Evolutionary conservation across 2,888 invertebrate species (phyloP).

Genomic region (Heliconius charithonia): DNA sequence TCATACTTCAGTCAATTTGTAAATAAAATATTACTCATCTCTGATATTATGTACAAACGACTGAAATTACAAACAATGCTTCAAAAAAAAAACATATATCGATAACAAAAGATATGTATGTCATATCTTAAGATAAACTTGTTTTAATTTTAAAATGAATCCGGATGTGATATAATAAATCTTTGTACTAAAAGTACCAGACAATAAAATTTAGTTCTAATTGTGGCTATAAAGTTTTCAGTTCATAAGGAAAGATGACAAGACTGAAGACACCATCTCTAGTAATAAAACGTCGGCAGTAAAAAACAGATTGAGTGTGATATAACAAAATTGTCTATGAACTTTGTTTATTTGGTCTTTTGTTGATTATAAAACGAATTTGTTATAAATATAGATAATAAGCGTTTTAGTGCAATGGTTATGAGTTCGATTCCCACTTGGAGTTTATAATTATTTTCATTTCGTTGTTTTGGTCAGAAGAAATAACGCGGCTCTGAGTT

Average conservation of each 20-base stretch:
- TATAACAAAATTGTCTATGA: not conserved
- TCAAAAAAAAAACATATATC: not conserved
- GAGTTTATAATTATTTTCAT: not conserved
- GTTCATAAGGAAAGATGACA: constrained; percentile 10
- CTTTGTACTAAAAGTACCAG: not conserved
- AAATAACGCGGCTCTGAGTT: not conserved
- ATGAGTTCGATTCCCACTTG: not conserved
- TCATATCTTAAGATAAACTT: not conserved
- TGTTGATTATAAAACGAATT: not conserved
- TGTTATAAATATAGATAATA: too few relatives aligned
- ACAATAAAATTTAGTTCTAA: not conserved
- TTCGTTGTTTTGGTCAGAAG: not conserved
- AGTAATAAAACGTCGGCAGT: constrained; percentile 1
- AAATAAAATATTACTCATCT: too few relatives aligned
- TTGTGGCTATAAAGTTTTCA: constrained; percentile 4
- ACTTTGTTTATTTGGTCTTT: not conserved
- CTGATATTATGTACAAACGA: not conserved
- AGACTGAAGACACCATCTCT: not conserved
- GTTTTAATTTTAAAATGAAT: not conserved
- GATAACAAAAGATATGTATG: not conserved
- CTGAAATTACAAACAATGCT: not conserved
- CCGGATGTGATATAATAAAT: not conserved
- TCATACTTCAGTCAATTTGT: too few relatives aligned
- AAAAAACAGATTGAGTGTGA: constrained; percentile 5
- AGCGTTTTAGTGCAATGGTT: not conserved